Base-by-base conservation (phyloP, 2,113 vertebrate species). In the Boulengeromyrus knoepffleri region DNA sequence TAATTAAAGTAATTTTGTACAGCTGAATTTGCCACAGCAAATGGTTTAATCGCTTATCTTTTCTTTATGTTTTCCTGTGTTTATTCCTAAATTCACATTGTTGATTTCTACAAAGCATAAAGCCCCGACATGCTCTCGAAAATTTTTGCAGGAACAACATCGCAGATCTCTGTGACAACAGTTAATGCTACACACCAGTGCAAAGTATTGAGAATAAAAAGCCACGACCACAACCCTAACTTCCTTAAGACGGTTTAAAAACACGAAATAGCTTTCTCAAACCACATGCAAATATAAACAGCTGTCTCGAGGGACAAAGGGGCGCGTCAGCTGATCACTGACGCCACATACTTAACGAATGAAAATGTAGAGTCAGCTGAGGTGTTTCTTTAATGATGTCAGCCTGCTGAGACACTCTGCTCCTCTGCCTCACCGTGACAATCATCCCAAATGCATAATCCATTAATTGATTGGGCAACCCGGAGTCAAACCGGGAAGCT, bases 391-490 rank as follows among this genome's bases (percentile, higher is more conserved):
- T 87, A 58, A 45, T 31, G 49, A 50, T 53, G 50, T 53, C 56
- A 45, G 58, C 50, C 50, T 9, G 36, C 92, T 89, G 89, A 92
- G 89, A 90, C 89, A 89, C 89, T 93, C 86, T 31, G 89, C 91
- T 92, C 93, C 92, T 49, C 77, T 89, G 89, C 12, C 91, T 90
- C 53, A 53, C 93, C 90, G 91, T 89, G 90, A 87, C 91, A 91
- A 91, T 91, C 92, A 93, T 94, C 94, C 94, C 92, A 94, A 91
- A 93, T 92, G 91, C 92, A 92, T 92, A 93, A 94, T 95, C 95
- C 93, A 94, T 95, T 91, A 92, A 95, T 94, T 95, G 94, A 95
- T 95, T 93, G 92, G 91, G 88, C 90, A 92, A 94, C 90, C 87
- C 88, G 90, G 90, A 93, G 93, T 94, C 92, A 93, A 94, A 91